Percentiles rank a stretch among this genome's conserved stretches.
Conservation (phyloP, 2,113 vertebrate genomes). For the Thunnus maccoyii region DNA sequence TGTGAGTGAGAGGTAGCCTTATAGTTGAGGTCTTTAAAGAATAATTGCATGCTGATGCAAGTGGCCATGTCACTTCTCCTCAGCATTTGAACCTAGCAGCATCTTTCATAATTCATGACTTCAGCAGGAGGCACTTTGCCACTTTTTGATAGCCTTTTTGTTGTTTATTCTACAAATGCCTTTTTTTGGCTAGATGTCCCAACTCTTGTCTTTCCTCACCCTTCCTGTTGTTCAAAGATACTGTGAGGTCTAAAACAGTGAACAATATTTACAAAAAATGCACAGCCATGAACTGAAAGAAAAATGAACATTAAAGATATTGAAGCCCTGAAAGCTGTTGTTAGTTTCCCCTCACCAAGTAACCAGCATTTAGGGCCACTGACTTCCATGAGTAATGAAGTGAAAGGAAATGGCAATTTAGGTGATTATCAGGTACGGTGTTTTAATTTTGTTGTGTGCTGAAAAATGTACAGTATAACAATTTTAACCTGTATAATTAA, state of each 20-base stretch:
- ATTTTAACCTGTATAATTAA: not conserved
- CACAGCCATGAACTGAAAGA: not conserved
- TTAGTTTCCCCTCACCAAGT: not conserved
- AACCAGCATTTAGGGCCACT: too few species aligned
- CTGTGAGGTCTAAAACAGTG: not conserved
- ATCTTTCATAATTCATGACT: slow-evolving; percentile 42
- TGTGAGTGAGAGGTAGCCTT: not conserved
- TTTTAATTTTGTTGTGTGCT: not conserved
- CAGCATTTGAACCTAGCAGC: slow-evolving; percentile 6
- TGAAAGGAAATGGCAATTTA: too few species aligned
- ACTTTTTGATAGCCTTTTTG: slow-evolving; percentile 9
- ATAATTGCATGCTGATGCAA: slow-evolving; percentile 32
- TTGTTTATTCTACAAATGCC: slow-evolving; percentile 12
- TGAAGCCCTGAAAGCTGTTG: not conserved
- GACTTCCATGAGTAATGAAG: not conserved
- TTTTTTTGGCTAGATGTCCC: not conserved
- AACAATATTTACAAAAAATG: not conserved
- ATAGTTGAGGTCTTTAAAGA: not conserved
- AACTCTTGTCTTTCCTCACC: not conserved
- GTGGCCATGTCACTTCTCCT: slow-evolving; percentile 19
- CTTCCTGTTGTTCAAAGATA: not conserved
- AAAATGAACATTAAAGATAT: not conserved
- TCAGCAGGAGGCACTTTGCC: not conserved
- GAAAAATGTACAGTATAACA: not conserved
- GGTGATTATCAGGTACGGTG: too few species aligned